phyloP scores from a whole-genome alignment of 2,113 vertebrate species.

The Seriola quinqueradiata region DNA sequence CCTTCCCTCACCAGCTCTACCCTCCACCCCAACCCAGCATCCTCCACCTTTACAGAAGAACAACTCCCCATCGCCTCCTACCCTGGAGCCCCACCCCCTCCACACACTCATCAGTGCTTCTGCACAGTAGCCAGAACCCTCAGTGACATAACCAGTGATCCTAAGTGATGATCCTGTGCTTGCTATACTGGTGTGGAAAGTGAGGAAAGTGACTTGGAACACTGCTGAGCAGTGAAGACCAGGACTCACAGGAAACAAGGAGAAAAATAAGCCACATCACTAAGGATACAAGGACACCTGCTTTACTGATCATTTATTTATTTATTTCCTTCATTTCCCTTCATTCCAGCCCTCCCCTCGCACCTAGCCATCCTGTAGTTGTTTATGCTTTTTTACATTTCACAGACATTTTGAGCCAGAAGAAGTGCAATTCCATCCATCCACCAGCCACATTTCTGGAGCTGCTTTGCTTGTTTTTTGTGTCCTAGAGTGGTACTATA shows the following conservation, averaged over 20 bases:
- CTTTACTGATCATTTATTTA: conserved; percentile 82
- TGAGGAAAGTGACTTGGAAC: conserved; percentile 67
- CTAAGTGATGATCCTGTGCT: conserved; percentile 47
- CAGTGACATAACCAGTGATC: conserved; percentile 67
- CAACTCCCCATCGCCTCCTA: conserved; percentile 42
- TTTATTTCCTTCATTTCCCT: conserved; percentile 66
- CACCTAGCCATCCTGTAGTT: conserved; percentile 54
- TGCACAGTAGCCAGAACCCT: conserved; percentile 66
- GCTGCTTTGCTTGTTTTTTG: conserved; percentile 82
- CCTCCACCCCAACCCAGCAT: conserved; percentile 61
- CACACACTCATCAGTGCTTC: conserved; percentile 61
- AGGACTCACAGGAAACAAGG: conserved; percentile 55
- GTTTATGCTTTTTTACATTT: conserved; percentile 59
- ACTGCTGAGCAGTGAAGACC: conserved; percentile 79
- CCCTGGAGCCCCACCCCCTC: conserved; percentile 32
- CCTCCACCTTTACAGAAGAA: conserved; percentile 60
- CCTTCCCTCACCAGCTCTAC: conserved; percentile 71
- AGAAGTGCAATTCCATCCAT: conserved; percentile 79
- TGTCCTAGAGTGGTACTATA: conserved; percentile 89
- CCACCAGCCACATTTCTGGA: conserved; percentile 78
- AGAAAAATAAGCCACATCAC: conserved; percentile 48
- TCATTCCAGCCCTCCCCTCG: conserved; percentile 28
- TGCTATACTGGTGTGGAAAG: conserved; percentile 61
- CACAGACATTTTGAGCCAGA: conserved; percentile 81
- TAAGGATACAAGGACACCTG: conserved; percentile 68